phyloP scores from a whole-genome alignment of 2,888 invertebrate species.

The Agapetus fuscipes region DNA sequence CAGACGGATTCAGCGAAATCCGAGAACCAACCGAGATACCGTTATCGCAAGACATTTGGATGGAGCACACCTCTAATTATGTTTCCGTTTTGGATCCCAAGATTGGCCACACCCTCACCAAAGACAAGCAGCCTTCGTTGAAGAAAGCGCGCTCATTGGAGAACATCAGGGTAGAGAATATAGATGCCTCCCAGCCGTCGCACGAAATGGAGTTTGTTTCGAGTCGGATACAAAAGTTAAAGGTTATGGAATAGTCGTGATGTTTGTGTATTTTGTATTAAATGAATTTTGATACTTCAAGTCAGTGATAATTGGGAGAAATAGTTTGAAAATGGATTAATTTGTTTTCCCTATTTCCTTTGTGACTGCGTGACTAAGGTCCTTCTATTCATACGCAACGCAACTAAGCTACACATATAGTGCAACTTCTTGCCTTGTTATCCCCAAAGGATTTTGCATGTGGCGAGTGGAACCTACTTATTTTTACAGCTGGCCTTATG shows the following conservation, averaged over 20 bases:
- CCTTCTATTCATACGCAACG: too few species aligned
- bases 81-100: constrained; percentile 23
- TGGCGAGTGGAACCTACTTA: too few species aligned
- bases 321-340: too few species aligned
- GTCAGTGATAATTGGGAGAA: too few species aligned
- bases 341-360: too few species aligned
- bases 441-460: too few species aligned
- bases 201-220: constrained; percentile 54
- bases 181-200: constrained; percentile 29
- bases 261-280: too few species aligned
- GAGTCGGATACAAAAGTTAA: constrained; percentile 51
- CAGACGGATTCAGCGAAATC: constrained; percentile 31
- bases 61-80: constrained; percentile 29
- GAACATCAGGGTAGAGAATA: constrained; percentile 42
- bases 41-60: constrained; percentile 19
- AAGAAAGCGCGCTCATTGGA: constrained; percentile 55
- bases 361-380: too few species aligned
- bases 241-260: constrained; percentile 45
- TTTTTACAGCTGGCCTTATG: too few species aligned
- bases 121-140: constrained; percentile 28
- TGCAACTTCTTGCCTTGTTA: too few species aligned
- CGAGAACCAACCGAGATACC: constrained; percentile 23
- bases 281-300: too few species aligned
- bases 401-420: too few species aligned
- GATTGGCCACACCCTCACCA: constrained; percentile 29